phyloP scores from a whole-genome alignment of 2,797 vertebrate genomes.

The Hippocampus kuda region DNA sequence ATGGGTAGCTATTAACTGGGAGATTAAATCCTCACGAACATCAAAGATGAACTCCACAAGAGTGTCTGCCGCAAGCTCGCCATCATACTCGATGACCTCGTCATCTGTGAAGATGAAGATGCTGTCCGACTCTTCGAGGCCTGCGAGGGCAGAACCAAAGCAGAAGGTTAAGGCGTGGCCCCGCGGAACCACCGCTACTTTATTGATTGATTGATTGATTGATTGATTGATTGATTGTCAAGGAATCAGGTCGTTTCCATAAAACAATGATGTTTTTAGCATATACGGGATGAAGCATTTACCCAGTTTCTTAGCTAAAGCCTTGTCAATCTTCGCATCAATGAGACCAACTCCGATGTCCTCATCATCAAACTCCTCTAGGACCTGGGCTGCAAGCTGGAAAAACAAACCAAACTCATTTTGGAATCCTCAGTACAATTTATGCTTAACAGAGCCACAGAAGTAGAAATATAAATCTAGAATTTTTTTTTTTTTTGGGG shows the following conservation, averaged over 20 bases:
- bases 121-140: conserved; percentile 75
- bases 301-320: conserved; percentile 83
- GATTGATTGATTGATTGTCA: background rate
- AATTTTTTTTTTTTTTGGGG: background rate
- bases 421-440: background rate
- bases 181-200: background rate
- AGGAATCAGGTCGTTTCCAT: background rate
- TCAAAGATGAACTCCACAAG: conserved; percentile 85
- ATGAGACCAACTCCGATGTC: conserved; percentile 80
- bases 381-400: conserved; percentile 85
- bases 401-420: conserved; percentile 28
- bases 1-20: conserved; percentile 51
- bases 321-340: conserved; percentile 77
- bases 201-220: background rate
- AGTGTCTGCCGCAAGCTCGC: conserved; percentile 81
- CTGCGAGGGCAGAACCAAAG: conserved; percentile 42
- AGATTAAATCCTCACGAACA: conserved; percentile 68
- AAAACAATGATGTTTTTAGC: background rate
- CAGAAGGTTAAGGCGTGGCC: background rate
- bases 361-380: conserved; percentile 83
- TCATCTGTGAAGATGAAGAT: conserved; percentile 80
- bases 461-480: background rate
- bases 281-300: conserved; percentile 26
- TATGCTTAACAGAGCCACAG: background rate
- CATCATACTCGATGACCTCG: conserved; percentile 83